phyloP scores from a whole-genome alignment of 2,888 invertebrate genomes.

The Watsonalla cultraria region DNA sequence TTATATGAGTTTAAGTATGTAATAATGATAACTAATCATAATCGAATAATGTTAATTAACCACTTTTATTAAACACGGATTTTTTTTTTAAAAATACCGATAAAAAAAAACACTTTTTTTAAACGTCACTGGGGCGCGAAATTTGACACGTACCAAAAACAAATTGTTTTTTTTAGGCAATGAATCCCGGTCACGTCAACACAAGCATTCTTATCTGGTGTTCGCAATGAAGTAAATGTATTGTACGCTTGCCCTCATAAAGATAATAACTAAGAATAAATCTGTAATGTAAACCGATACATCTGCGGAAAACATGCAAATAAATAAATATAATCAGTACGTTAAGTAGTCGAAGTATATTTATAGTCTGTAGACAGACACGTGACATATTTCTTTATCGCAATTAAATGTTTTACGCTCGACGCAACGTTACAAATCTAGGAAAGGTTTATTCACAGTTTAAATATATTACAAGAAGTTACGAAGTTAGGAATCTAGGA shows the following conservation, averaged over 20 bases:
- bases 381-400: too few species aligned
- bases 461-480: too few species aligned
- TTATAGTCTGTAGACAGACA: too few species aligned
- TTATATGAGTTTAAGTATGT: conserved; percentile 22
- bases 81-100: conserved; percentile 8
- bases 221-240: conserved; percentile 30
- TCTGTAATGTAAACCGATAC: conserved; percentile 32
- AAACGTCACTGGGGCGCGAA: too few species aligned
- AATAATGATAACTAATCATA: neutral
- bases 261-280: conserved; percentile 50
- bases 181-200: conserved; percentile 9
- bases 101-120: neutral
- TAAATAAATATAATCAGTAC: neutral
- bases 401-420: too few species aligned
- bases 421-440: too few species aligned
- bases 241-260: conserved; percentile 43
- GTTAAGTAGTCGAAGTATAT: too few species aligned
- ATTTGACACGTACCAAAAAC: too few species aligned
- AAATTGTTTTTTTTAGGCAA: conserved; percentile 4
- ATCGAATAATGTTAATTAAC: conserved; percentile 2
- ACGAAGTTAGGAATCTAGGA: too few species aligned
- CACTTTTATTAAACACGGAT: too few species aligned
- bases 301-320: neutral
- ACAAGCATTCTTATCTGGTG: conserved; percentile 39
- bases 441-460: too few species aligned